Evolutionary conservation across 1,140 invertebrate species (phyloP).

Genomic region (Colletes latitarsis): DNA sequence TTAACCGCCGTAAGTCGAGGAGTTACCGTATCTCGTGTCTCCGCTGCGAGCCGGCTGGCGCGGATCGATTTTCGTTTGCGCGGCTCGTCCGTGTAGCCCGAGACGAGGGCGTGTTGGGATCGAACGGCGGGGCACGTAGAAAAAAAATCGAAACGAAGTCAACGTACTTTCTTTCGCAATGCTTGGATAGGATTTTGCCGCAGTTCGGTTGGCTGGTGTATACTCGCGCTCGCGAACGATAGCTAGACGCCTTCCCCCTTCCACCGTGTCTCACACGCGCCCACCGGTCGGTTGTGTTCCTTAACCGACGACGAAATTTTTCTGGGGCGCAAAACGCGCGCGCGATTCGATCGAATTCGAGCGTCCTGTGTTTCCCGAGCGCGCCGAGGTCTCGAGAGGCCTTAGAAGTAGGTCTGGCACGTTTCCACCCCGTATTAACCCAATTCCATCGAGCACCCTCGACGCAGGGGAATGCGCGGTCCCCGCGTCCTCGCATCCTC

Average conservation of each 20-base stretch:
- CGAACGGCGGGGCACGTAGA: not conserved
- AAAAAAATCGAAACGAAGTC: constrained; percentile 43
- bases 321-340: constrained; percentile 13
- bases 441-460: constrained; percentile 65
- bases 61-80: constrained; percentile 10
- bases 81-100: not conserved
- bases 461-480: constrained; percentile 37
- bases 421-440: constrained; percentile 75
- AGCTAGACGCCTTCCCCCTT: no score
- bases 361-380: constrained; percentile 28
- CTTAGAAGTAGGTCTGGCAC: constrained; percentile 70
- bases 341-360: constrained; percentile 40
- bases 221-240: no score
- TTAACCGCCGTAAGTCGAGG: no score
- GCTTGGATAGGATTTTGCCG: not conserved
- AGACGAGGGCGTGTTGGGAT: constrained; percentile 3
- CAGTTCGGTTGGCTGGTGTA: not conserved
- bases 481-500: not conserved
- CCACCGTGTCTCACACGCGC: no score
- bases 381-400: constrained; percentile 43
- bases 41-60: not conserved
- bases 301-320: not conserved
- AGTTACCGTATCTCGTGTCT: no score
- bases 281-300: not conserved
- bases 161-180: constrained; percentile 17